These are phyloP conservation scores for Neotoma lepida DNA, from an alignment of 2,113 vertebrate species.

Conservation along the genomic window DNA sequence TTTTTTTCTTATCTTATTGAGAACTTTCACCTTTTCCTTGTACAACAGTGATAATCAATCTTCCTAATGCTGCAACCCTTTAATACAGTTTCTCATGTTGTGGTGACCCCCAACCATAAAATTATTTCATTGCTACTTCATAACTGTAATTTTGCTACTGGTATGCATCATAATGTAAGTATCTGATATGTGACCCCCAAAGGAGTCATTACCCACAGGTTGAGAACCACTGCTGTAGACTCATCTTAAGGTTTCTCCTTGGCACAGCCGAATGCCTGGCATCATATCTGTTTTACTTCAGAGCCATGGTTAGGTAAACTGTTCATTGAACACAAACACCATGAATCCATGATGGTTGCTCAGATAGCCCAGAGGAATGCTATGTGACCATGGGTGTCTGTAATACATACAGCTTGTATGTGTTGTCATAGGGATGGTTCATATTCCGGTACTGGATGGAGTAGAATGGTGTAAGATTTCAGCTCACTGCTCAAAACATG, in stretches of 20 bases:
- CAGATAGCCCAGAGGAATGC: not conserved
- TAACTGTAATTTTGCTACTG: not conserved
- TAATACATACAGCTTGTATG: accelerated
- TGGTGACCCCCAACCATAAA: not conserved
- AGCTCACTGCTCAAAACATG: not conserved
- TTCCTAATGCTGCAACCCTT: not conserved
- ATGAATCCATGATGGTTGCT: accelerated
- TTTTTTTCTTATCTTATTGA: not conserved
- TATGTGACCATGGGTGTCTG: not conserved
- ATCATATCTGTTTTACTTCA: too few relatives aligned
- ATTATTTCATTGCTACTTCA: too few relatives aligned
- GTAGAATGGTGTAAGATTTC: not conserved
- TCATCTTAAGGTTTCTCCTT: not conserved
- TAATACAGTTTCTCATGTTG: not conserved
- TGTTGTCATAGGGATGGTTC: too few relatives aligned
- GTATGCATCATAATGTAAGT: not conserved
- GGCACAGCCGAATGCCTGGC: too few relatives aligned
- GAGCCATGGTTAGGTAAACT: not conserved
- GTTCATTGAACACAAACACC: not conserved
- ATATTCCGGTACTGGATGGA: accelerated
- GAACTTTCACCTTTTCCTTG: not conserved
- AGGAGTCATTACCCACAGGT: not conserved
- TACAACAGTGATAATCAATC: not conserved
- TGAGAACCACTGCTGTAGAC: not conserved
- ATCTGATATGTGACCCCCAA: not conserved